Conservation (phyloP, 2,888 invertebrate genomes). For the Labia minor region DNA sequence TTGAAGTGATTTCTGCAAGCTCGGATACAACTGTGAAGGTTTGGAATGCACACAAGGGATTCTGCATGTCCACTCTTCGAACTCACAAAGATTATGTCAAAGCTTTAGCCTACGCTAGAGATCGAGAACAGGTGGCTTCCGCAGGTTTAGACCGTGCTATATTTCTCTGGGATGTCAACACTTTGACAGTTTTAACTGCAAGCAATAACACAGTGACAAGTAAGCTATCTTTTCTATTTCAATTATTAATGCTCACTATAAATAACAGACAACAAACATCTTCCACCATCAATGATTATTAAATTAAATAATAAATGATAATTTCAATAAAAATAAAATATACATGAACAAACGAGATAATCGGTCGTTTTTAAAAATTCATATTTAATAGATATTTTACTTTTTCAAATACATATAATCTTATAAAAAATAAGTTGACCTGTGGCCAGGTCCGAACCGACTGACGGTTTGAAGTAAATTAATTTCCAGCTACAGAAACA, state of each 20-base stretch:
- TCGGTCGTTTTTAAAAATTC: no score
- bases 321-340: no score
- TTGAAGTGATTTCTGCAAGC: conserved; percentile 91
- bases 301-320: no score
- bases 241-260: conserved; percentile 19
- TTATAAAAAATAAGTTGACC: no score
- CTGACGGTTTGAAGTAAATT: no score
- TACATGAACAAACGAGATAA: no score
- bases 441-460: no score
- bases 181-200: conserved; percentile 90
- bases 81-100: conserved; percentile 99
- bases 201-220: conserved; percentile 98
- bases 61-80: conserved; percentile 95
- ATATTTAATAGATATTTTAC: no score
- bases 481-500: no score
- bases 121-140: conserved; percentile 90
- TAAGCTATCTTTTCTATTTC: conserved; percentile 37
- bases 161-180: conserved; percentile 98
- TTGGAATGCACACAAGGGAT: conserved; percentile 99
- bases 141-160: conserved; percentile 94
- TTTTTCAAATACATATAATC: no score
- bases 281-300: no score
- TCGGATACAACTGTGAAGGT: conserved; percentile 99
- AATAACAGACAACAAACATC: no score
- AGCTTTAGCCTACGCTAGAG: conserved; percentile 93